phyloP scores from a whole-genome alignment of 2,113 vertebrate species.

The Notarius lentiginosus region DNA sequence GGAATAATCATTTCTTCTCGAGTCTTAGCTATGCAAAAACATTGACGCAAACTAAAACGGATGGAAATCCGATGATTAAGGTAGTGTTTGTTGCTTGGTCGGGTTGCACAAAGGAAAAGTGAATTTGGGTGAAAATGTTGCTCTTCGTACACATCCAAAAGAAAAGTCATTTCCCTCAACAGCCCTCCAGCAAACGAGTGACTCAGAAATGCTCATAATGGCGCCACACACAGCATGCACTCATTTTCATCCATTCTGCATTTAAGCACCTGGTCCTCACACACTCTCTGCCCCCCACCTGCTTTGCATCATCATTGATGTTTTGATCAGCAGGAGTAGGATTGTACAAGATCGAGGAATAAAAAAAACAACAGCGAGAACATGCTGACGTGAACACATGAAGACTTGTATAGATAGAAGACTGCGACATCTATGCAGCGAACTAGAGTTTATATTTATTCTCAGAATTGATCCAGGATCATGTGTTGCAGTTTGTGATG shows the following conservation, averaged over 20 bases:
- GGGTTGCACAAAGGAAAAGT: background rate
- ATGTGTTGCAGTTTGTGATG: background rate
- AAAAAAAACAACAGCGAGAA: background rate
- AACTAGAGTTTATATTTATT: background rate
- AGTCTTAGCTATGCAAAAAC: too few species aligned
- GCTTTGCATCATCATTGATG: constrained; percentile 22
- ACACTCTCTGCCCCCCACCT: constrained; percentile 3
- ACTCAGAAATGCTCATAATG: constrained; percentile 3
- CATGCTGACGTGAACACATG: background rate
- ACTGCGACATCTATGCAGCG: too few species aligned
- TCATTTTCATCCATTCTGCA: background rate
- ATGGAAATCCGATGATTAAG: background rate
- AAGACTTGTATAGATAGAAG: background rate
- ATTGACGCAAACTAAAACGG: background rate
- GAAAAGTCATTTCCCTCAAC: constrained; percentile 2
- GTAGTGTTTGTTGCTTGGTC: background rate
- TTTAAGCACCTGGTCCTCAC: constrained; percentile 1
- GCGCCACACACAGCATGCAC: constrained; percentile 6
- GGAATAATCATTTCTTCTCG: background rate
- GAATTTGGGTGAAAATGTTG: background rate
- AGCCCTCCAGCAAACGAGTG: constrained; percentile 2
- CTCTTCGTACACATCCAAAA: background rate
- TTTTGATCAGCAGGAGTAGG: constrained; percentile 31
- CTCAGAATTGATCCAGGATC: background rate
- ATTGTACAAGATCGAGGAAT: background rate